Evolutionary conservation across 1,140 invertebrate species (phyloP), one percentile per base, ranked within the genome.

Genomic region (Chymomyza costata): DNA sequence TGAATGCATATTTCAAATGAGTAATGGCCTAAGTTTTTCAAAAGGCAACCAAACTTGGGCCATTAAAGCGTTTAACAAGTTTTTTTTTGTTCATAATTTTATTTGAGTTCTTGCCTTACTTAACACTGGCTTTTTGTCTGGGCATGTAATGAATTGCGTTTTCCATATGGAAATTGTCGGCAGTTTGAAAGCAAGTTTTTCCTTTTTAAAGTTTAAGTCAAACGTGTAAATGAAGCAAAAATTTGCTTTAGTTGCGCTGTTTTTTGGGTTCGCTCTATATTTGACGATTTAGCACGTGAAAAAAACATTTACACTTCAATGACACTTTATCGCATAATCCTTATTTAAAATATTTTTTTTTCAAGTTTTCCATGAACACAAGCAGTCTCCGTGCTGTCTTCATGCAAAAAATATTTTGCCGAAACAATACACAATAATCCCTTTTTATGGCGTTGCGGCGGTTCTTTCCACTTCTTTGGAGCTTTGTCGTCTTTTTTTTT

Each of bases 401-500:
- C n/a, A n/a, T n/a, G 25, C 25, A 10, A 28, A 25, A 25, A 25
- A 25, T 19, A 25, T 34, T 32, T 32, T 34, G 40, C 44, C 35
- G 35, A 46, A 48, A 49, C 55, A 54, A 64, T 54, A 47, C 69
- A 78, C 71, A 76, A 78, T 76, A 76, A 76, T 76, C 71, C 71
- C 66, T 51, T 76, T 76, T 76, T 65, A 61, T 40, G 65, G 58
- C 61, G 50, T 53, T 59, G 55, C 50, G 21, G 8, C 21, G 38
- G 46, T 48, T 56, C 37, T 37, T 49, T 46, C 35, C 56, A 41
- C 55, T 31, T 54, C 55, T 62, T 61, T 64, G 40, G 48, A 17
- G 41, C 21, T 40, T 31, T 67, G 50, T 51, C 51, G 17, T 17
- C 32, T 45, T 49, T 28, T 6, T 35, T 46, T 35, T 16, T 18